Base-by-base conservation (phyloP, 2,888 invertebrate species). In the Hyles lineata region DNA sequence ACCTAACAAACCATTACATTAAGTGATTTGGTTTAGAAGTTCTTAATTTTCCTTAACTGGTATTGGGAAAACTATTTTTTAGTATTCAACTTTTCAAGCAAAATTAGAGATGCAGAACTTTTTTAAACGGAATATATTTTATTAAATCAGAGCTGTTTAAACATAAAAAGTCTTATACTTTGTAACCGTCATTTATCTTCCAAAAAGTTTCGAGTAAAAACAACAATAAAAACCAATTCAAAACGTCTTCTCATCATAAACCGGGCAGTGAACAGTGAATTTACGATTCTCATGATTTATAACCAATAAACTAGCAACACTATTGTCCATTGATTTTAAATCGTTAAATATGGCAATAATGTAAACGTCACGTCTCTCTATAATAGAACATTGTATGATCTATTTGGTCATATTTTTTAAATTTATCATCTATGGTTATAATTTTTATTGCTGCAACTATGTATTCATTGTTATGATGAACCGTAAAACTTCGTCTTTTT, bases 331-430 rank as follows among this genome's bases (percentile, higher is more conserved):
- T 89, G 88, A 89, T 87, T 83, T 87, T 81, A 82, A 87, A 88
- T 88, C 85, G 85, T 91, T 92, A 92, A 93, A 93, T 91, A 90
- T 88, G 87, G 89, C 89, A 91, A 91, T 89, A 89, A 87, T 87
- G 78, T 81, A 81, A 88, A 88, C 83, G 90, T 91, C 93, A 93
- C 92, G 92, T 92, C 91, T 91, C 80, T 85, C 85, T 81, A 76
- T 83, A 87, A 89, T 86, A 86, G 85, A 84, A 87, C 77, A 84
- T 87, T 88, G 88, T 89, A 83, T 85, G 83, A 85, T 86, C 80
- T 81, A 85, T 85, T 82, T 81, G 74, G 77, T 83, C 81, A 79
- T 77, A 75, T 78, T 80, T 83, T 81, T 81, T 77, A 76, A 74
- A 69, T 61, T 72, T 75, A 73, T 75, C 77, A 77, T 73, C 67